Conservation (phyloP, 2,888 invertebrate genomes). For the Brachypterus glaber region DNA sequence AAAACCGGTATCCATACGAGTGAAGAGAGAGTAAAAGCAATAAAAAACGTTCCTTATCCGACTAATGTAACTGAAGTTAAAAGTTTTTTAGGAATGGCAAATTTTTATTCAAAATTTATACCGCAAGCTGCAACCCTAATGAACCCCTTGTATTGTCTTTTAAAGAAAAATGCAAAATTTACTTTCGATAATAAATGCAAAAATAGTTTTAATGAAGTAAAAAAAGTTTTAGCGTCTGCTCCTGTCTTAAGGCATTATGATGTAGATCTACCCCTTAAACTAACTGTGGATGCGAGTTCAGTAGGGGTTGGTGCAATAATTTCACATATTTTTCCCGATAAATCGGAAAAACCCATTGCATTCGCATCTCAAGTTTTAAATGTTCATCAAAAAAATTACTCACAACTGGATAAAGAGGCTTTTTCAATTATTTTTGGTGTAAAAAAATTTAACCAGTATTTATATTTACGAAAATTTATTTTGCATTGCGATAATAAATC, state of each 20-base stretch:
- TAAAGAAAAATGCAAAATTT: slow-evolving; percentile 11
- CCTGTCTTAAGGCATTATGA: slow-evolving; percentile 14
- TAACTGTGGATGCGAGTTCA: slow-evolving; percentile 14
- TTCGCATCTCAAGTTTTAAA: slow-evolving; percentile 14
- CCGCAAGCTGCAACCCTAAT: slow-evolving; percentile 7
- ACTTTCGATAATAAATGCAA: not conserved
- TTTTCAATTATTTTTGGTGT: slow-evolving; percentile 13
- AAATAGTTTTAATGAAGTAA: slow-evolving; percentile 1
- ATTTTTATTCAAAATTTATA: slow-evolving; percentile 15
- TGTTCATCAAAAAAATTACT: slow-evolving; percentile 12
- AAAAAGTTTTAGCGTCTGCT: slow-evolving; percentile 5
- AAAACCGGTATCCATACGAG: slow-evolving; percentile 20
- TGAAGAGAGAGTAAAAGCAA: slow-evolving; percentile 17
- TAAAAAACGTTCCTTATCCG: slow-evolving; percentile 12
- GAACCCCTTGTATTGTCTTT: slow-evolving; percentile 11
- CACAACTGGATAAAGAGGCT: slow-evolving; percentile 13
- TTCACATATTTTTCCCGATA: slow-evolving; percentile 11
- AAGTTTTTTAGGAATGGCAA: slow-evolving; percentile 13
- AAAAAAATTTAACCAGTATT: slow-evolving; percentile 9
- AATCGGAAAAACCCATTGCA: slow-evolving; percentile 11
- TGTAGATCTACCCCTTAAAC: slow-evolving; percentile 14
- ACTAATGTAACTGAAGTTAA: slow-evolving; percentile 9
- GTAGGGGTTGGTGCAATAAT: slow-evolving; percentile 14
- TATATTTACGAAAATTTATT: slow-evolving; percentile 7
- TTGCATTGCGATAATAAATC: slow-evolving; percentile 11